Evolutionary conservation across 1,140 invertebrate genomes (phyloP).

Genomic region (Drosophila dunni): DNA sequence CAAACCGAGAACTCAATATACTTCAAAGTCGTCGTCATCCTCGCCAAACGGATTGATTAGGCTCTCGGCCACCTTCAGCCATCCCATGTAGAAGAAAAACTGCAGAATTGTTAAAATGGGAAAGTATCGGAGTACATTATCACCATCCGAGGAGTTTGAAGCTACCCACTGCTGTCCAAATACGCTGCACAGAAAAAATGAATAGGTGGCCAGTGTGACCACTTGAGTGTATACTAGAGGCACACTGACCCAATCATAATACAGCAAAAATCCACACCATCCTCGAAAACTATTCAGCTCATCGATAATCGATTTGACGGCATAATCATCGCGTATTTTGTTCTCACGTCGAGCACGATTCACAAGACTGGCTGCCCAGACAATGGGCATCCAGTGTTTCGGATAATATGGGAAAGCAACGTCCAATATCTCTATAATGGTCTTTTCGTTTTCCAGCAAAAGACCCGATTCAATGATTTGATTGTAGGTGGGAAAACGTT

Average conservation of each 20-base stretch:
- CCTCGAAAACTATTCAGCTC: constrained; percentile 95
- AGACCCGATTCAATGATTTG: constrained; percentile 95
- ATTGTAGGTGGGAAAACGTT: constrained; percentile 94
- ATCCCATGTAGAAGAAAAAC: constrained; percentile 95
- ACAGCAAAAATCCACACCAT: constrained; percentile 91
- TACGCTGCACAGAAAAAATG: constrained; percentile 91
- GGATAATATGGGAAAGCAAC: constrained; percentile 93
- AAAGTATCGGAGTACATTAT: constrained; percentile 90
- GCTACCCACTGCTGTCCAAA: constrained; percentile 92
- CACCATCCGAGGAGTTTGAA: constrained; percentile 64
- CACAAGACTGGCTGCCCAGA: constrained; percentile 97
- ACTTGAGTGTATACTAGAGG: constrained; percentile 98
- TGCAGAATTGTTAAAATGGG: constrained; percentile 92
- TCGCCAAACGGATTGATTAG: constrained; percentile 94
- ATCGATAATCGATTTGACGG: constrained; percentile 95
- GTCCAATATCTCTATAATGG: constrained; percentile 92
- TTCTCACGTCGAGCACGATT: constrained; percentile 95
- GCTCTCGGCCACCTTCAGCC: constrained; percentile 93
- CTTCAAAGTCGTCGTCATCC: constrained; percentile 91
- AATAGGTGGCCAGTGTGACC: constrained; percentile 95
- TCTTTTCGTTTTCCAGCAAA: constrained; percentile 92
- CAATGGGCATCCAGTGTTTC: constrained; percentile 97
- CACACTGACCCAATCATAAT: constrained; percentile 96
- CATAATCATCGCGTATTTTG: constrained; percentile 95
- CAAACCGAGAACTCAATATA: constrained; percentile 23